phyloP scores from a whole-genome alignment of 2,797 vertebrate species.

The Eleutherodactylus coqui region DNA sequence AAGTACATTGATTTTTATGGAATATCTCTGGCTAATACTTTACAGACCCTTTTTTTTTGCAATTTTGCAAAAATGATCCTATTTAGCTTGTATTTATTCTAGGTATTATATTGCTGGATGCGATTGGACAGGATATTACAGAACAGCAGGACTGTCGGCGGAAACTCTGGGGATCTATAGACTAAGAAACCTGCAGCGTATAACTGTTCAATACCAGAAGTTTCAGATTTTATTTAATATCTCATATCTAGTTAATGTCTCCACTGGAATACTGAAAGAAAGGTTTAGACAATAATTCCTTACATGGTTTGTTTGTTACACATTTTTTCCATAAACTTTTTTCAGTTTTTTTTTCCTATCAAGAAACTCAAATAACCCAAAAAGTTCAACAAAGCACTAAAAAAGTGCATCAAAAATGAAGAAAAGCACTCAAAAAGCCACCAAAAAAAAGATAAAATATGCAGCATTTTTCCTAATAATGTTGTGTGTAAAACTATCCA shows the following conservation, averaged over 20 bases:
- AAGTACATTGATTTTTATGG: slow-evolving; percentile 6
- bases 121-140: neutral
- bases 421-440: too few species aligned
- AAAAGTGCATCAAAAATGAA: too few species aligned
- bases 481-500: too few species aligned
- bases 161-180: slow-evolving; percentile 23
- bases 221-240: slow-evolving; percentile 26
- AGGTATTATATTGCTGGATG: slow-evolving; percentile 4
- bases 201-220: slow-evolving; percentile 21
- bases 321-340: too few species aligned
- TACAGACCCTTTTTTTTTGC: neutral
- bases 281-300: neutral
- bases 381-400: too few species aligned
- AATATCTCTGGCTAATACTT: slow-evolving; percentile 5
- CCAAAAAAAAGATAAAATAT: too few species aligned
- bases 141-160: slow-evolving; percentile 10
- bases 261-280: neutral
- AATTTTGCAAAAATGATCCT: neutral
- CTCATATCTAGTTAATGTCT: slow-evolving; percentile 14
- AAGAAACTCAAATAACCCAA: too few species aligned
- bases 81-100: neutral
- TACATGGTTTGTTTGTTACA: too few species aligned
- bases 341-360: neutral
- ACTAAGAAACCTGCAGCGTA: slow-evolving; percentile 2
- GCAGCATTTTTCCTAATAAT: too few species aligned